Evolutionary conservation across 2,797 vertebrate genomes (phyloP).

Genomic region (Anguilla pacifica): DNA sequence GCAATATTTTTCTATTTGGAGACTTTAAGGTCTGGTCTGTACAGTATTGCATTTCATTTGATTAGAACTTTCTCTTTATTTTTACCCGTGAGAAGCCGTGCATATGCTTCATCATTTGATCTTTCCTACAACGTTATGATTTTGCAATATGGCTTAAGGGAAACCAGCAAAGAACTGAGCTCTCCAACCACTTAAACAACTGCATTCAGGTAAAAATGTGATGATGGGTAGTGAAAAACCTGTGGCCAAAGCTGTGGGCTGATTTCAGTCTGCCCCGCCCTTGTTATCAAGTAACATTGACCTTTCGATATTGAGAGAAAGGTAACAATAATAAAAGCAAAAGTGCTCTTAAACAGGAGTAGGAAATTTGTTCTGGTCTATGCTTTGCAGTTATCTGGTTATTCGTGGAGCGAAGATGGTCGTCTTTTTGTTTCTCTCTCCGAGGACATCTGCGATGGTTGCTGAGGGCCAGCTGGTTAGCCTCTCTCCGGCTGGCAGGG

Average conservation of each 20-base stretch:
- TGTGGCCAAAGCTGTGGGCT: constrained; percentile 82
- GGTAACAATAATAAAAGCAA: constrained; percentile 63
- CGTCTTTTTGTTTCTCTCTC: constrained; percentile 52
- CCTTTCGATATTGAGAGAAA: constrained; percentile 65
- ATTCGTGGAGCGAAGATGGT: constrained; percentile 67
- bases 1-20: constrained; percentile 68
- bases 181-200: constrained; percentile 70
- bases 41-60: constrained; percentile 78
- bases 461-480: constrained; percentile 26
- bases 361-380: constrained; percentile 55
- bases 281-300: constrained; percentile 55
- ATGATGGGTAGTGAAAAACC: constrained; percentile 54
- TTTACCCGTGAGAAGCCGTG: constrained; percentile 49
- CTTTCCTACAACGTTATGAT: constrained; percentile 66
- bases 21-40: constrained; percentile 65
- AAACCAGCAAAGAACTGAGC: constrained; percentile 68
- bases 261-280: constrained; percentile 73
- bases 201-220: constrained; percentile 54
- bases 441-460: constrained; percentile 44
- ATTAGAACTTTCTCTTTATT: constrained; percentile 54
- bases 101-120: constrained; percentile 52
- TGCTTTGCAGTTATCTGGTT: constrained; percentile 60
- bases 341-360: constrained; percentile 69
- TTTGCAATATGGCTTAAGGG: constrained; percentile 64
- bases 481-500: constrained; percentile 10